Conservation (phyloP, 23 tunicate genomes). For the Diplosoma virens region DNA sequence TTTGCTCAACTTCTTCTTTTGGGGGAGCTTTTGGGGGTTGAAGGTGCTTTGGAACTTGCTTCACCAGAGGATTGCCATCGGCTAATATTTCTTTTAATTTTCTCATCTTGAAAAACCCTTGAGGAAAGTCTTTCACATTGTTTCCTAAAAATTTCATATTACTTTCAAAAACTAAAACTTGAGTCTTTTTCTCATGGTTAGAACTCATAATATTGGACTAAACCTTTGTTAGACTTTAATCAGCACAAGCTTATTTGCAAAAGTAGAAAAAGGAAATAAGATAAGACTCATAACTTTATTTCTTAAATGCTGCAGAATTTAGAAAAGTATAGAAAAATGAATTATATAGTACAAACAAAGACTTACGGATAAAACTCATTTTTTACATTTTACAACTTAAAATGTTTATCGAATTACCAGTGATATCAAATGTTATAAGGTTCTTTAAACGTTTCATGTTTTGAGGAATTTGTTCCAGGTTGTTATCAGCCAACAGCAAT, state of each 20-base stretch:
- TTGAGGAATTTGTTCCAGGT: slow-evolving; percentile 50
- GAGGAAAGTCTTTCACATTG: slow-evolving; percentile 11
- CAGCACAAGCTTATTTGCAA: too few relatives aligned
- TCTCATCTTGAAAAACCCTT: slow-evolving; percentile 36
- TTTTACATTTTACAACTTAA: not conserved
- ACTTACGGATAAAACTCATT: too few relatives aligned
- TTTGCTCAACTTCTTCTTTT: not conserved
- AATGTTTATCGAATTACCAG: slow-evolving; percentile 28
- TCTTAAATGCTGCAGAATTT: too few relatives aligned
- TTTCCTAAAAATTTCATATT: slow-evolving; percentile 19
- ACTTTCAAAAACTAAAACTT: too few relatives aligned
- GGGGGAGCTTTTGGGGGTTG: not conserved
- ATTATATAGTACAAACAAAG: too few relatives aligned
- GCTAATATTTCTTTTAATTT: slow-evolving; percentile 26
- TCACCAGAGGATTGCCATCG: slow-evolving; percentile 27
- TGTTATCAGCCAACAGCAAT: slow-evolving; percentile 45
- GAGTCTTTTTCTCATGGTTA: too few relatives aligned
- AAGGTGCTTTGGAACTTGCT: slow-evolving; percentile 34
- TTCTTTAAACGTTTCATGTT: slow-evolving; percentile 53
- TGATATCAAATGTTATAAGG: slow-evolving; percentile 53
- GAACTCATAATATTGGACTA: too few relatives aligned
- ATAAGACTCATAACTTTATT: too few relatives aligned
- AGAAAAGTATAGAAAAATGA: too few relatives aligned
- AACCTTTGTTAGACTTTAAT: too few relatives aligned
- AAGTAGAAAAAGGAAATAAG: too few relatives aligned